Conservation (phyloP, 2,797 vertebrate genomes). For the Acrossocheilus fasciatus region DNA sequence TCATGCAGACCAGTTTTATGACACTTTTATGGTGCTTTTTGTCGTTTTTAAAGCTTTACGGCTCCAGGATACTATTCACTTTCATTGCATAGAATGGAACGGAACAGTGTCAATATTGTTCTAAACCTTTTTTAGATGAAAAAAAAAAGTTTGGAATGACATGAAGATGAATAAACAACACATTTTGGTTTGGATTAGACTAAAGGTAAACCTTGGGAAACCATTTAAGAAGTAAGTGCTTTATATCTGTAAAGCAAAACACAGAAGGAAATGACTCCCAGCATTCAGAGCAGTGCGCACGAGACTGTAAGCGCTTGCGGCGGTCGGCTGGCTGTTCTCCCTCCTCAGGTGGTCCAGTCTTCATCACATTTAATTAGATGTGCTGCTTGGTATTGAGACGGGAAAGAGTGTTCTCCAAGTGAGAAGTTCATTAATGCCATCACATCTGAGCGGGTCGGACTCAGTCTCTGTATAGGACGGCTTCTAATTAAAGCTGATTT, state of each 20-base stretch:
- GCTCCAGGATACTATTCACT: background rate
- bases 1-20: background rate
- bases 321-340: background rate
- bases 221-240: background rate
- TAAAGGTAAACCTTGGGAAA: background rate
- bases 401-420: background rate
- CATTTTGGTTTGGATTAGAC: background rate
- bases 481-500: slow-evolving; percentile 45
- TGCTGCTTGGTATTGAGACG: slow-evolving; percentile 9
- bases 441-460: background rate
- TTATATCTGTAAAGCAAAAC: background rate
- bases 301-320: background rate
- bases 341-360: slow-evolving; percentile 7
- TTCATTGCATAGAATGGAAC: background rate
- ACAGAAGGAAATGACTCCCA: background rate
- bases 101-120: background rate
- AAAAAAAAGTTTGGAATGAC: background rate
- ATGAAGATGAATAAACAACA: background rate
- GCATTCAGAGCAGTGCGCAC: background rate
- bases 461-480: slow-evolving; percentile 12
- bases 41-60: background rate
- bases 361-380: slow-evolving; percentile 40
- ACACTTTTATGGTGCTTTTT: background rate
- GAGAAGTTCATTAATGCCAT: slow-evolving; percentile 32
- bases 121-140: background rate